phyloP scores from a whole-genome alignment of 2,888 invertebrate species.

The Caradrina clavipalpis region DNA sequence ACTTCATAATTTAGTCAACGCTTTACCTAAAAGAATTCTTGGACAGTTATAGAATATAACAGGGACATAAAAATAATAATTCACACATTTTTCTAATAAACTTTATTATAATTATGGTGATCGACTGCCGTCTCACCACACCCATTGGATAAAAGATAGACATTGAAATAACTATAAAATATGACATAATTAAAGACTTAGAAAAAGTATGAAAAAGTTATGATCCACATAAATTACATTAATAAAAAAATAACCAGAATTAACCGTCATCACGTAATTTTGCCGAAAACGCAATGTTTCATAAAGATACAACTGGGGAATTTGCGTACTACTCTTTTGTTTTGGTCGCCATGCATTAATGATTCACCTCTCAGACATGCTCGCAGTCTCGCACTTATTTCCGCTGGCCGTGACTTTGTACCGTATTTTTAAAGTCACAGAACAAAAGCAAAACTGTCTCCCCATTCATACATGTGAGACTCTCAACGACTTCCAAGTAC shows the following conservation, averaged over 20 bases:
- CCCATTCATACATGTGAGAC: conserved; percentile 64
- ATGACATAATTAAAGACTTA: conserved; percentile 22
- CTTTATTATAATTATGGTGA: conserved; percentile 11
- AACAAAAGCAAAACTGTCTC: conserved; percentile 69
- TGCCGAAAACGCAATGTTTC: conserved; percentile 4
- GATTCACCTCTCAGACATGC: conserved; percentile 43
- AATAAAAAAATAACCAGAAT: conserved; percentile 30
- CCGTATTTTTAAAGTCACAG: conserved; percentile 61
- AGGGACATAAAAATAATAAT: conserved; percentile 18
- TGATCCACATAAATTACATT: conserved; percentile 26
- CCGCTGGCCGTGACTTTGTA: conserved; percentile 68
- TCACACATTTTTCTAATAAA: conserved; percentile 16
- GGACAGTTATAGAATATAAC: conserved; percentile 1
- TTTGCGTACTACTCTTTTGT: conserved; percentile 22
- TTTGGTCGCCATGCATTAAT: conserved; percentile 42
- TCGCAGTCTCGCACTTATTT: conserved; percentile 57
- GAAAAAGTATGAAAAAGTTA: conserved; percentile 11
- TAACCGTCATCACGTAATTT: conserved; percentile 9
- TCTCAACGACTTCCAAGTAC: conserved; percentile 59
- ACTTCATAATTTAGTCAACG: not conserved
- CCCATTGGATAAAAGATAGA: conserved; percentile 1
- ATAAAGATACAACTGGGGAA: conserved; percentile 5
- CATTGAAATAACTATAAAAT: conserved; percentile 35
- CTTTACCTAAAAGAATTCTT: not conserved
- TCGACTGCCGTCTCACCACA: not conserved